Evolutionary conservation across 2,113 vertebrate genomes (phyloP).

Genomic region (Oryzias celebensis): DNA sequence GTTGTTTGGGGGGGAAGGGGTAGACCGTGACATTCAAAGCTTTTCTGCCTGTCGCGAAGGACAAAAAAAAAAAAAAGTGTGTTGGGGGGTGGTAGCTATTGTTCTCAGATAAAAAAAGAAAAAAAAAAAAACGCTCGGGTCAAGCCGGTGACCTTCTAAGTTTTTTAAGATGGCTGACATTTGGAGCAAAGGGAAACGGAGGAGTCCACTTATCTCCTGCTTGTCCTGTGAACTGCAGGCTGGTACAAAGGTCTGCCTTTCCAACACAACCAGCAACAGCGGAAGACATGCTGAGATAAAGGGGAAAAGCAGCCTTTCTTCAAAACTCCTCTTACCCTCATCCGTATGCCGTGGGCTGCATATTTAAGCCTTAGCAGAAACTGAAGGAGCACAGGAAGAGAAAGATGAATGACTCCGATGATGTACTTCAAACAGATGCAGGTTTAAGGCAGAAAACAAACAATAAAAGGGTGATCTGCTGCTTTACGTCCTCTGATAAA

Average conservation of each 20-base stretch:
- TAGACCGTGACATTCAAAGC: slow-evolving; percentile 69
- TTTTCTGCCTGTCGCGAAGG: slow-evolving; percentile 62
- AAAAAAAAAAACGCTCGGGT: slow-evolving; percentile 62
- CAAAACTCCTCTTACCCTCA: slow-evolving; percentile 39
- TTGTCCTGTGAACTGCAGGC: slow-evolving; percentile 21
- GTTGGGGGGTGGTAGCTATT: slow-evolving; percentile 39
- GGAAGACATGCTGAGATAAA: slow-evolving; percentile 33
- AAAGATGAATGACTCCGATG: not conserved
- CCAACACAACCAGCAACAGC: slow-evolving; percentile 23
- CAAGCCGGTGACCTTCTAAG: slow-evolving; percentile 52
- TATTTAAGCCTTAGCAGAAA: slow-evolving; percentile 11
- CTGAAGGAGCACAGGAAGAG: slow-evolving; percentile 7
- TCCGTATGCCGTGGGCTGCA: slow-evolving; percentile 44
- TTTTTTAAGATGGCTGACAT: slow-evolving; percentile 48
- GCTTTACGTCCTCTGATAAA: slow-evolving; percentile 19
- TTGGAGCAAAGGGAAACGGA: slow-evolving; percentile 27
- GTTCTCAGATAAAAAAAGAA: slow-evolving; percentile 32
- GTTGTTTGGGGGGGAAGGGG: slow-evolving; percentile 16
- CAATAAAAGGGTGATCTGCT: slow-evolving; percentile 10
- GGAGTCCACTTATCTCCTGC: slow-evolving; percentile 23
- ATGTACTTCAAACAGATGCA: slow-evolving; percentile 7
- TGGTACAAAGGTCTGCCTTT: slow-evolving; percentile 34
- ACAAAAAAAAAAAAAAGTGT: slow-evolving; percentile 7
- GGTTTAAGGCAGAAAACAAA: slow-evolving; percentile 1
- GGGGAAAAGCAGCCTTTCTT: slow-evolving; percentile 7